A percentile compares a stretch with the other conserved stretches of the same genome.
Evolutionary conservation across 2,113 vertebrate genomes (phyloP).

Genomic region (Muntiacus muntjak): DNA sequence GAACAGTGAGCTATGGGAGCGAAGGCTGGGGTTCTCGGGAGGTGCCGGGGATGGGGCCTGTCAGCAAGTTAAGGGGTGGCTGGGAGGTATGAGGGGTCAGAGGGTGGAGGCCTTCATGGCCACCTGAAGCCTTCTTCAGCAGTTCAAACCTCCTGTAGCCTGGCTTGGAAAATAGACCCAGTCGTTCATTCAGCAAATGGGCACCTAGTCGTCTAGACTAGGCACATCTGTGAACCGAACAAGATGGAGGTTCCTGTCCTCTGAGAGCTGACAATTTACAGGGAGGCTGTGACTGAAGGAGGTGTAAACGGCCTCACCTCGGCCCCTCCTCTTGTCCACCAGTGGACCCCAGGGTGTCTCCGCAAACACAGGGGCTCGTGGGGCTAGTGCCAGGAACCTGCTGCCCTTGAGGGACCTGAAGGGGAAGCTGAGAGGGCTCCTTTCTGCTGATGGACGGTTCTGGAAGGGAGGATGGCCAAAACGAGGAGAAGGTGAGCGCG

Average conservation of each 20-base stretch:
- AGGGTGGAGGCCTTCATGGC: not conserved
- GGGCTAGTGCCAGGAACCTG: not conserved
- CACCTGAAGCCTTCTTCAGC: not conserved
- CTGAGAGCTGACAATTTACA: fast-evolving
- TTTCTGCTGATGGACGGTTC: not conserved
- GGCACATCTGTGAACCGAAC: not conserved
- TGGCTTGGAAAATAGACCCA: not conserved
- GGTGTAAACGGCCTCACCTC: not conserved
- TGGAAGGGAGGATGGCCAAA: not conserved
- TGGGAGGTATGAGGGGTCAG: not conserved
- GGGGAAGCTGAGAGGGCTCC: not conserved
- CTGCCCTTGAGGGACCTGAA: not conserved
- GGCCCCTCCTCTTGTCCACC: not conserved
- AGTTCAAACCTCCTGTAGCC: not conserved
- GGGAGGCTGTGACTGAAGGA: not conserved
- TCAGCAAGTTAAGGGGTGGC: not conserved
- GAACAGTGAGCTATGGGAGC: not conserved
- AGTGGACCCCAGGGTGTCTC: too few species aligned
- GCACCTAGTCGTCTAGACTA: not conserved
- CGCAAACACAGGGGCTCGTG: not conserved
- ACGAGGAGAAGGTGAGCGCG: not conserved
- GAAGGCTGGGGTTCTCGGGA: not conserved
- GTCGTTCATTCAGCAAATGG: not conserved
- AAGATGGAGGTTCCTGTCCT: not conserved
- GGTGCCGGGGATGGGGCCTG: not conserved